Evolutionary conservation across 2,797 vertebrate genomes (phyloP), one percentile per base, ranked within the genome.

Genomic region (Erethizon dorsatum): DNA sequence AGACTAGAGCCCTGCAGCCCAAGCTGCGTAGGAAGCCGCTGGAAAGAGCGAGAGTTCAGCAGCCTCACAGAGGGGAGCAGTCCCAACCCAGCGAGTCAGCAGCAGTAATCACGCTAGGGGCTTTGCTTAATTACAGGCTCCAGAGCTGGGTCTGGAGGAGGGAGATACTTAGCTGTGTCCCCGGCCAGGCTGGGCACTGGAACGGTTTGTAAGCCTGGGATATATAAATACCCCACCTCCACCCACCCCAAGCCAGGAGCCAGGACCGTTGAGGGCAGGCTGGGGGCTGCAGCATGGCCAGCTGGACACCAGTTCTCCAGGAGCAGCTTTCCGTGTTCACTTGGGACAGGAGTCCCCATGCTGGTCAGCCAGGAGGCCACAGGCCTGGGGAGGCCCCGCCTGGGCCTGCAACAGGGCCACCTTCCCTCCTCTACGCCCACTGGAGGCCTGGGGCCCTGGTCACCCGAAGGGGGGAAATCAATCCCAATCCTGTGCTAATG

Each of bases 81-180:
- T 97, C 98, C 97, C 95, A 95, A 97, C 95, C 97, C 97, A 10
- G 94, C 97, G 93, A 97, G 98, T 98, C 98, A 98, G 98, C 97
- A 98, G 97, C 97, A 91, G 91, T 98, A 98, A 98, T 98, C 98
- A 97, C 97, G 93, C 97, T 98, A 96, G 97, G 98, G 97, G 97
- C 98, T 98, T 97, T 97, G 97, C 98, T 98, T 98, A 99, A 99
- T 99, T 98, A 98, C 97, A 98, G 98, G 98, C 98, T 98, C 98
- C 97, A 95, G 96, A 97, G 97, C 98, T 91, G 96, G 98, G 98
- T 98, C 98, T 98, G 97, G 97, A 97, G 98, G 97, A 99, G 97
- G 95, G 98, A 98, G 97, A 93, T 95, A 97, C 98, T 98, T 98
- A 98, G 97, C 97, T 96, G 94, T 97, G 98, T 98, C 98, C 98